Evolutionary conservation across 2,888 invertebrate species (phyloP), one percentile per base, ranked within the genome.

Genomic region (Opisthograptis luteolata): DNA sequence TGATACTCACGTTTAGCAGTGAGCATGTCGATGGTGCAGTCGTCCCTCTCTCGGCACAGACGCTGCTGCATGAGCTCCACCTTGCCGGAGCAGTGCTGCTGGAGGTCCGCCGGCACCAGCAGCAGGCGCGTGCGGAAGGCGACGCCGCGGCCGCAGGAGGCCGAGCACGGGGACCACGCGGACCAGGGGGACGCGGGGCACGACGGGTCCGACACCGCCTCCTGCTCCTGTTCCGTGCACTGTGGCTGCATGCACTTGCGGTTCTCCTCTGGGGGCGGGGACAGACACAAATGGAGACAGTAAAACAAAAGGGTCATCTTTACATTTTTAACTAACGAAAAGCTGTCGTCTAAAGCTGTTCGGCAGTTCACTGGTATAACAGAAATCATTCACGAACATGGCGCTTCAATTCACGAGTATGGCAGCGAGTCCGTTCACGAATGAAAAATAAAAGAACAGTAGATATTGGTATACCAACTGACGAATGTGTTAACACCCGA

Each of bases 161-260:
- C 96, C 39, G 96, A 95, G 86, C 98, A 98, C 0, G 97, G 95
- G 45, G 97, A 96, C 98, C 98, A 98, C 61, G 95, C 95, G 46
- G 96, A 94, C 98, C 98, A 98, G 39, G 93, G 93, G 0, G 95
- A 95, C n/a, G 96, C 94, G 48, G 96, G 95, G 66, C 96, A 96
- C 63, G 87, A 54, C 0, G 94, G 93, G 85, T 94, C 94, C 1
- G 91, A 76, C 0, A 82, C 62, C 61, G 92, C 93, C 0, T 28
- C 42, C 4, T 81, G 65, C 28, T 92, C 90, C 24, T 87, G 84
- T 41, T 91, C 91, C 0, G 83, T 79, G 70, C 96, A 96, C 2
- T 92, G 92, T 0, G 95, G 94, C 62, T 92, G 92, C 94, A 95
- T 95, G 72, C 96, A 96, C 68, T 95, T 95, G 66, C 95, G 94